Conservation (phyloP, 2,888 invertebrate species). For the Rapana venosa region DNA sequence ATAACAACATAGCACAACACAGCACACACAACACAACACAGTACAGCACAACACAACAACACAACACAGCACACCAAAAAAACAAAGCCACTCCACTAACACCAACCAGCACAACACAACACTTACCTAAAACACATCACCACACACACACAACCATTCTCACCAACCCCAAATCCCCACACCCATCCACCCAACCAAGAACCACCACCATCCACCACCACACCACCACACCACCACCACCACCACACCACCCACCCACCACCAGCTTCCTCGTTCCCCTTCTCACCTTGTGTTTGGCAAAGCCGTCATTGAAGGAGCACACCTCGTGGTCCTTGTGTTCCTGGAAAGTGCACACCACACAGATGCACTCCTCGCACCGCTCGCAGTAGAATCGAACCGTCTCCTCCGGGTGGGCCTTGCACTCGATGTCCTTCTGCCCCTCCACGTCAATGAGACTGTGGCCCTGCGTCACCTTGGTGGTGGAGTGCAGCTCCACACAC, state of each 20-base stretch:
- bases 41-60: too few species aligned
- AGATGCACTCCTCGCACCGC: slow-evolving; percentile 76
- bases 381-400: slow-evolving; percentile 77
- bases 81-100: too few species aligned
- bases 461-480: slow-evolving; percentile 75
- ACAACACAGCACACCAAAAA: too few species aligned
- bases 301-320: slow-evolving; percentile 75
- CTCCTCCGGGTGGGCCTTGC: slow-evolving; percentile 76
- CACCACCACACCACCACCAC: too few species aligned
- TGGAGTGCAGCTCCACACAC: slow-evolving; percentile 75
- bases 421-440: slow-evolving; percentile 76
- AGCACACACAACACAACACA: too few species aligned
- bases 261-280: too few species aligned
- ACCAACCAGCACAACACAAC: too few species aligned
- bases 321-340: slow-evolving; percentile 77
- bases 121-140: too few species aligned
- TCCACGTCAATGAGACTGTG: slow-evolving; percentile 77
- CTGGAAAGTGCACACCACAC: slow-evolving; percentile 78
- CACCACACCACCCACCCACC: slow-evolving; percentile 27
- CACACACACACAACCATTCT: too few species aligned
- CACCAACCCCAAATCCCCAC: too few species aligned
- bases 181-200: too few species aligned
- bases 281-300: slow-evolving; percentile 66
- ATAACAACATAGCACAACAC: too few species aligned
- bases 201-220: slow-evolving; percentile 7